Conservation (phyloP, 2,113 vertebrate genomes). For the Spizaetus ornatus region DNA sequence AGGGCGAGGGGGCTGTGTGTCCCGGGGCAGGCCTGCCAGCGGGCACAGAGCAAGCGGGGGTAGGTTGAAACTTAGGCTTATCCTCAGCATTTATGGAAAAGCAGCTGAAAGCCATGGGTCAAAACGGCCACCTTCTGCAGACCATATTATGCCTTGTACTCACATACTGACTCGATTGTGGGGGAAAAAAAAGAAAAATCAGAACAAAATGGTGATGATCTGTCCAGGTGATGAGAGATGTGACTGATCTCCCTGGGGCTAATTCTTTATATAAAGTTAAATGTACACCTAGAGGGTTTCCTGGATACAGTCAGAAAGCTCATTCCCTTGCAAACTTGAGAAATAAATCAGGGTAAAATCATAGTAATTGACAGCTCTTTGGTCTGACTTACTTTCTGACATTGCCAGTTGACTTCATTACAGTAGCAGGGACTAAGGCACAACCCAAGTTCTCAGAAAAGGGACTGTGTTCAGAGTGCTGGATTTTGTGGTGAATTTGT, state of each 20-base stretch:
- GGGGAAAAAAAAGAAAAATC: background rate
- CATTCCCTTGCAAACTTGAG: background rate
- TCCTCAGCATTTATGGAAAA: background rate
- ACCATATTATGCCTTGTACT: background rate
- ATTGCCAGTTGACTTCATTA: background rate
- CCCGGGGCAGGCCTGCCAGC: rapidly evolving
- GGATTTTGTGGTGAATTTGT: background rate
- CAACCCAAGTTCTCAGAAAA: background rate
- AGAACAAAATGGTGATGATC: background rate
- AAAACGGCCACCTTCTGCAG: background rate
- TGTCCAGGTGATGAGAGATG: background rate
- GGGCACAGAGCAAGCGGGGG: rapidly evolving
- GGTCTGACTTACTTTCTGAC: background rate
- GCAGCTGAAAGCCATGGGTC: background rate
- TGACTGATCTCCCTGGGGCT: background rate
- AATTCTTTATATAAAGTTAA: background rate
- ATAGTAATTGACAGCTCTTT: background rate
- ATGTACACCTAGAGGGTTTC: background rate
- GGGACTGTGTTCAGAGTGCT: background rate
- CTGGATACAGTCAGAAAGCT: background rate
- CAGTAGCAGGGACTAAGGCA: background rate
- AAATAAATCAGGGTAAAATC: background rate
- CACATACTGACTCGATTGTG: rapidly evolving
- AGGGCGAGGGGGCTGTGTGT: rapidly evolving
- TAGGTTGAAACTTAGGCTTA: background rate